Conservation (phyloP, 2,113 vertebrate species). For the Poicephalus meyeri region DNA sequence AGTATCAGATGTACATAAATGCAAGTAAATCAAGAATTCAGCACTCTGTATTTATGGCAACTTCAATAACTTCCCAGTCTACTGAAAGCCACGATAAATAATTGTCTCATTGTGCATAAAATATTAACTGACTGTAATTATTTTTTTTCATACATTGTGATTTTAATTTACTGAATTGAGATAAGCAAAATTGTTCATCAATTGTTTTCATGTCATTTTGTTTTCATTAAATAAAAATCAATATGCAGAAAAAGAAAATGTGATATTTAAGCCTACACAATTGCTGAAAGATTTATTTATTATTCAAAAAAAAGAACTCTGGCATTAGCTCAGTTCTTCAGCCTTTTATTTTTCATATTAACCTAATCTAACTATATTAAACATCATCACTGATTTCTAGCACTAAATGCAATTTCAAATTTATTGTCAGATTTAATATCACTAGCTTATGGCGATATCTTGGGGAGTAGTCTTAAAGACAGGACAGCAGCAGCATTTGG, state of each 20-base stretch:
- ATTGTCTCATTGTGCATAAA: background rate
- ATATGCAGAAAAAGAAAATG: background rate
- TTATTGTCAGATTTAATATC: background rate
- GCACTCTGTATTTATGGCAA: background rate
- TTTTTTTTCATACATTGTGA: background rate
- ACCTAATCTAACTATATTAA: background rate
- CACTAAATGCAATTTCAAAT: background rate
- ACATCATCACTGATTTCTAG: background rate
- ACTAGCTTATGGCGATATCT: background rate
- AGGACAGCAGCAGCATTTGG: background rate
- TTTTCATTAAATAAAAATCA: background rate
- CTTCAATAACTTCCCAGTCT: conserved; percentile 24
- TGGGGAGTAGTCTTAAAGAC: background rate
- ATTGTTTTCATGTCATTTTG: background rate
- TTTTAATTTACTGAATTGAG: background rate
- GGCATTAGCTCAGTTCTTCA: background rate
- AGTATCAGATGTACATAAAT: background rate
- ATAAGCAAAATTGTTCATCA: background rate
- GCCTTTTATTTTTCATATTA: background rate
- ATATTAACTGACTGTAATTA: background rate
- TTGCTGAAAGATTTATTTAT: background rate
- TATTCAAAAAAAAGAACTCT: background rate
- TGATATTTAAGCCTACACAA: background rate
- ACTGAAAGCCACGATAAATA: background rate
- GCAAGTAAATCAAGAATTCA: conserved; percentile 46